phyloP scores from a whole-genome alignment of 2,113 vertebrate genomes.

The Scomber colias region DNA sequence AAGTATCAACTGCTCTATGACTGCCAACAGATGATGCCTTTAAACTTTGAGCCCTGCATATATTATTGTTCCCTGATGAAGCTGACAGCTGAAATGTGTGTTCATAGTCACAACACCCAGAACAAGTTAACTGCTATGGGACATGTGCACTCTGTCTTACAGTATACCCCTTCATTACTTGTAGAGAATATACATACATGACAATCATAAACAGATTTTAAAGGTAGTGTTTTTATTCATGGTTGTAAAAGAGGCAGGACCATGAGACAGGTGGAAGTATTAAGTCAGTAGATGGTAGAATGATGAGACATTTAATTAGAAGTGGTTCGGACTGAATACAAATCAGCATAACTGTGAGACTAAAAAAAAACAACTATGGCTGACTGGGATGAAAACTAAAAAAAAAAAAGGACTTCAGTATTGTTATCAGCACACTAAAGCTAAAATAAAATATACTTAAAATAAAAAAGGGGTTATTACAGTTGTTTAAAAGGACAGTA shows the following conservation, averaged over 20 bases:
- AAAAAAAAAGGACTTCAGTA: slow-evolving; percentile 46
- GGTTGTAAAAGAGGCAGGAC: slow-evolving; percentile 88
- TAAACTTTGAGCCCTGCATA: too few species aligned
- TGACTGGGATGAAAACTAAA: slow-evolving; percentile 63
- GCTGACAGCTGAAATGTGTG: too few species aligned
- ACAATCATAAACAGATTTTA: slow-evolving; percentile 57
- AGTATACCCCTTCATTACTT: too few species aligned
- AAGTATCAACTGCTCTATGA: too few species aligned
- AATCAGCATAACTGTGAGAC: slow-evolving; percentile 81
- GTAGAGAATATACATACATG: slow-evolving; percentile 17
- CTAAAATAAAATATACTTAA: slow-evolving; percentile 36
- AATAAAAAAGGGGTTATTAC: slow-evolving; percentile 53
- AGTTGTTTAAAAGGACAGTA: slow-evolving; percentile 73
- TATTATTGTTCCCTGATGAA: too few species aligned
- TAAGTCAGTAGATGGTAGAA: slow-evolving; percentile 76
- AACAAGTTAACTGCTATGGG: too few species aligned
- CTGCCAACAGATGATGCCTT: too few species aligned
- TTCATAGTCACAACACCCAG: too few species aligned
- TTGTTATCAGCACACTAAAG: slow-evolving; percentile 70
- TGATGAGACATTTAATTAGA: slow-evolving; percentile 82
- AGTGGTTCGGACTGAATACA: slow-evolving; percentile 85
- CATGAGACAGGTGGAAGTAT: slow-evolving; percentile 76
- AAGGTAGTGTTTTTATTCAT: slow-evolving; percentile 91
- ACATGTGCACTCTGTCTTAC: neutral
- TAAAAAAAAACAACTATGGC: slow-evolving; percentile 44